Evolutionary conservation across 2,113 vertebrate genomes (phyloP), one percentile per base, ranked within the genome.

Genomic region (Scatophagus argus): DNA sequence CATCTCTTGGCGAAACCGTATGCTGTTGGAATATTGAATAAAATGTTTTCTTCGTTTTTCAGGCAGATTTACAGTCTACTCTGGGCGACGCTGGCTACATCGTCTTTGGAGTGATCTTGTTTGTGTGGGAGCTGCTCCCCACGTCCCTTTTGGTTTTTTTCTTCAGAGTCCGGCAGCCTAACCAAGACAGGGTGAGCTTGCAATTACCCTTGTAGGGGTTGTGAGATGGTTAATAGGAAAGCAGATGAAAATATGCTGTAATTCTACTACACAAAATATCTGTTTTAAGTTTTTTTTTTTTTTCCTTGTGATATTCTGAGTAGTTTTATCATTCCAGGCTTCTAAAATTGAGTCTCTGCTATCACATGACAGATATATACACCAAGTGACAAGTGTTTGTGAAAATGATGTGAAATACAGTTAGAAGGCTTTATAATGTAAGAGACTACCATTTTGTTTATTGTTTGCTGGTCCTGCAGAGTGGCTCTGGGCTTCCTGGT

Each of bases 101-200:
- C 0, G 95, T 99, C 31, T 99, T 99, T 0, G 98, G 98, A 8
- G 95, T 99, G 88, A 94, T 99, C 74, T 94, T 99, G 31, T 99
- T 99, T 17, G 79, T 99, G 21, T 99, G 98, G 98, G 98, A 99
- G 82, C 96, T 99, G 54, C 90, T 99, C 59, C 98, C 98, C 60
- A 99, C 98, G n/a, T 96, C 96, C 55, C 92, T 99, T 54, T 95
- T 99, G 0, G 98, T 99, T 3, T 97, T 95, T 90, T 99, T 99
- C 94, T 99, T 99, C 94, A 95, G 98, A 64, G 98, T 99, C 17
- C 95, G 96, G 77, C 96, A 93, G 60, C 95, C 98, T 5, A 82
- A 95, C 11, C 95, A 96, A 73, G 96, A 97, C 77, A 92, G 95
- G 67, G 98, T 98, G 92, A 96, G 90, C 13, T 14, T 5, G 27